phyloP scores from a whole-genome alignment of 2,113 vertebrate species.

The Zingel zingel region DNA sequence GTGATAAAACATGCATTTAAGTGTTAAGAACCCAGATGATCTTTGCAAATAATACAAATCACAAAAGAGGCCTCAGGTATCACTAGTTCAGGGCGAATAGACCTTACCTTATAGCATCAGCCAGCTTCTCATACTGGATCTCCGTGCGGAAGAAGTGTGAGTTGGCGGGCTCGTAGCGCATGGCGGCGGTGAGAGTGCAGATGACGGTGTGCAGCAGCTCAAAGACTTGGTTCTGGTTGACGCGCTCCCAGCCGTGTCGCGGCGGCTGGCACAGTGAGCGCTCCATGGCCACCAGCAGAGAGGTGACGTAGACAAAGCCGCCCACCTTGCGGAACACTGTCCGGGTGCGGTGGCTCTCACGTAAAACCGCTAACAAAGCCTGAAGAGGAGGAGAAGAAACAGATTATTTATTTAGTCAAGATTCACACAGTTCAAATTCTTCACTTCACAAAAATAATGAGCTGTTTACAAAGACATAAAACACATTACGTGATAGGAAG shows the following conservation, averaged over 20 bases:
- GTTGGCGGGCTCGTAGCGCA: slow-evolving; percentile 99
- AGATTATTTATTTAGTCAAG: not conserved
- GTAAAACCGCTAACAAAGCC: slow-evolving; percentile 92
- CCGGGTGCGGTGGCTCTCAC: slow-evolving; percentile 96
- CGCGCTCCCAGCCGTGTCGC: slow-evolving; percentile 93
- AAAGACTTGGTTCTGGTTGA: slow-evolving; percentile 96
- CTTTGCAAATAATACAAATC: not conserved
- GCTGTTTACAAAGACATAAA: not conserved
- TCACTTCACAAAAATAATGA: not conserved
- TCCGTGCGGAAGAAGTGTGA: slow-evolving; percentile 98
- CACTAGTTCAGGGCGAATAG: rapidly evolving
- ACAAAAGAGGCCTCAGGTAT: not conserved
- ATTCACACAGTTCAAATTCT: not conserved
- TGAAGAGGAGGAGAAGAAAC: slow-evolving; percentile 47
- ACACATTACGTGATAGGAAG: not conserved
- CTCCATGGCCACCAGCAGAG: slow-evolving; percentile 97
- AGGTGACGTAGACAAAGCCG: slow-evolving; percentile 97
- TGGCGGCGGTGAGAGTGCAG: slow-evolving; percentile 95
- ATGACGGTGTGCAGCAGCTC: slow-evolving; percentile 95
- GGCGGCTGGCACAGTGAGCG: slow-evolving; percentile 91
- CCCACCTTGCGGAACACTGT: slow-evolving; percentile 98
- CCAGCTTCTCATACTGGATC: slow-evolving; percentile 99
- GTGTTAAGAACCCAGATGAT: not conserved
- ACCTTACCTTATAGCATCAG: slow-evolving; percentile 88
- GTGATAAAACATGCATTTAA: not conserved